phyloP scores from a whole-genome alignment of 2,113 vertebrate genomes.

The Gymnogyps californianus region DNA sequence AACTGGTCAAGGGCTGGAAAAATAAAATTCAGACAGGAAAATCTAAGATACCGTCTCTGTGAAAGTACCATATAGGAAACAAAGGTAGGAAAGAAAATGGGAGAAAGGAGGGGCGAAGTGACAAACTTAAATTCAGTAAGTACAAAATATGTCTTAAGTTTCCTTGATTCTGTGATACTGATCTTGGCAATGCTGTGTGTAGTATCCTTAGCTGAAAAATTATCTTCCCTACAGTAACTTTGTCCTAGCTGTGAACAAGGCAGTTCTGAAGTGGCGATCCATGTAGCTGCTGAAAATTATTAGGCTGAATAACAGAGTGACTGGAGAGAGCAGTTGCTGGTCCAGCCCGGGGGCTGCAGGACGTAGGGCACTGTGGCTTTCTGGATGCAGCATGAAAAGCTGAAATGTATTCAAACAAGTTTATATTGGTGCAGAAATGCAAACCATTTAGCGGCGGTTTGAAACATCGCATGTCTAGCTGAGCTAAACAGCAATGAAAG shows the following conservation, averaged over 20 bases:
- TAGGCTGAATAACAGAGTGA: not conserved
- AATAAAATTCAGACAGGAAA: not conserved
- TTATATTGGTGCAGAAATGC: not conserved
- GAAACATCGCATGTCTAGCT: not conserved
- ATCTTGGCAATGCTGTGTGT: not conserved
- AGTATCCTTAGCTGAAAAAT: not conserved
- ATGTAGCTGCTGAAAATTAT: not conserved
- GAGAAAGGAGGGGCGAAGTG: not conserved
- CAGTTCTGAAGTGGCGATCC: not conserved
- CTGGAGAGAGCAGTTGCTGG: not conserved
- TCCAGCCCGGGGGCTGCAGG: fast-evolving
- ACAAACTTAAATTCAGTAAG: not conserved
- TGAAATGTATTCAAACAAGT: not conserved
- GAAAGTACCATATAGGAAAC: not conserved
- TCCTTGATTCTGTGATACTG: not conserved
- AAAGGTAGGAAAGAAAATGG: not conserved
- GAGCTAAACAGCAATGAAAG: slow-evolving; percentile 26
- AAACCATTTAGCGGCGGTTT: not conserved
- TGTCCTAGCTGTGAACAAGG: not conserved
- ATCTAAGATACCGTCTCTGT: not conserved
- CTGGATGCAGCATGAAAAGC: not conserved
- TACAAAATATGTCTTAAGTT: not conserved
- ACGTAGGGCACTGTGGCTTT: not conserved
- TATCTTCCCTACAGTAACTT: not conserved
- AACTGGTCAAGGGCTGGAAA: not conserved